These are phyloP conservation scores for Isoperla grammatica DNA, from an alignment of 2,888 invertebrate genomes.

Conservation along the genomic window DNA sequence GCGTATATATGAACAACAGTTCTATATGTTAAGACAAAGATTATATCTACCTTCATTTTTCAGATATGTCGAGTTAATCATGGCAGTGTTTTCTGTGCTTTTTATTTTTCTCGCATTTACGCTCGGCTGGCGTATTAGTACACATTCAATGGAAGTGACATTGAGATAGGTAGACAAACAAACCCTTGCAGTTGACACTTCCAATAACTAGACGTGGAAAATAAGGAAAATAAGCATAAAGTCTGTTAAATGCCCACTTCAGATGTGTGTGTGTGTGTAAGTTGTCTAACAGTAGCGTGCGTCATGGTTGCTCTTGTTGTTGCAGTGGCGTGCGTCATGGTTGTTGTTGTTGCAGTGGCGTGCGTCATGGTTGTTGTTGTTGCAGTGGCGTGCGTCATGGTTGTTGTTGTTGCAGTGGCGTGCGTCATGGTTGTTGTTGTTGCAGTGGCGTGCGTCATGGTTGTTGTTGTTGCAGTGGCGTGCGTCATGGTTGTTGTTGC, in stretches of 20 bases:
- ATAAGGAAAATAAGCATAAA: too few species aligned
- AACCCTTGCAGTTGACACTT: too few species aligned
- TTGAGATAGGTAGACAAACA: too few species aligned
- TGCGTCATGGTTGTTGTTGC: slow-evolving; percentile 58
- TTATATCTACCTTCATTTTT: too few species aligned
- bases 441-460: slow-evolving; percentile 84
- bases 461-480: slow-evolving; percentile 65
- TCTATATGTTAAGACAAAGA: too few species aligned
- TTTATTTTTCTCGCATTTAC: too few species aligned
- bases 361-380: slow-evolving; percentile 56
- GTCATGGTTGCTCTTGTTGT: slow-evolving; percentile 46
- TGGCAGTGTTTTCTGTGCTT: too few species aligned
- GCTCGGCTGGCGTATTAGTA: too few species aligned
- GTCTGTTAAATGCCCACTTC: background rate
- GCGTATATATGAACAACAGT: too few species aligned
- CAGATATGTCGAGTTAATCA: too few species aligned
- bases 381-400: slow-evolving; percentile 84
- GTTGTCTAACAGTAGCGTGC: background rate
- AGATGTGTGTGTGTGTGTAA: background rate
- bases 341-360: slow-evolving; percentile 65
- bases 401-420: slow-evolving; percentile 65
- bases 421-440: slow-evolving; percentile 56
- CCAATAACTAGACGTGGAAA: too few species aligned
- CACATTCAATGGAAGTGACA: too few species aligned
- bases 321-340: slow-evolving; percentile 84